Conservation (phyloP, 2,888 invertebrate species). For the Napeogenes sylphis region DNA sequence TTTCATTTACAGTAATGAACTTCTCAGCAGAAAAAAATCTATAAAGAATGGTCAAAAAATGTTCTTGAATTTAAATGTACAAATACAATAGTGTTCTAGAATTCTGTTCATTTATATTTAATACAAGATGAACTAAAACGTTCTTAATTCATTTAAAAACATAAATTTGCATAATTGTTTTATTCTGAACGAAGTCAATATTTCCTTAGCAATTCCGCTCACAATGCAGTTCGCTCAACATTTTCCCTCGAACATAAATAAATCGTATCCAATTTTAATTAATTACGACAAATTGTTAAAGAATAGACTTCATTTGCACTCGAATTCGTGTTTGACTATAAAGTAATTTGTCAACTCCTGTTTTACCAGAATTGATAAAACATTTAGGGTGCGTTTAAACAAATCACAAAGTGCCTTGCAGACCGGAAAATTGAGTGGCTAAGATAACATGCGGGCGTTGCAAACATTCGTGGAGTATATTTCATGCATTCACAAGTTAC, state of each 20-base stretch:
- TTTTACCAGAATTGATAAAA: constrained; percentile 11
- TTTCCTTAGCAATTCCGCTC: constrained; percentile 14
- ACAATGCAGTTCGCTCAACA: constrained; percentile 18
- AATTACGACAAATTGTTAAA: constrained; percentile 49
- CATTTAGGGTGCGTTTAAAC: constrained; percentile 39
- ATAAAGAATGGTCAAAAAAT: neutral
- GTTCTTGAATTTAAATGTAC: too few relatives aligned
- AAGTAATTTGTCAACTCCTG: constrained; percentile 32
- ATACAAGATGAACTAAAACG: neutral
- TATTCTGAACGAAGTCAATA: constrained; percentile 20
- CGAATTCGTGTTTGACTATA: constrained; percentile 32
- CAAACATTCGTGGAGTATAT: constrained; percentile 40
- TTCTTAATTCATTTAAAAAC: neutral
- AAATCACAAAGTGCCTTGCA: constrained; percentile 64
- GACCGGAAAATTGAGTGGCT: constrained; percentile 70
- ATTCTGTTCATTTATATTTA: neutral
- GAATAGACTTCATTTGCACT: constrained; percentile 51
- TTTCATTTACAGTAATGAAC: constrained; percentile 6
- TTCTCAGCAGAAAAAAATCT: too few relatives aligned
- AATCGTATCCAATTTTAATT: constrained; percentile 46
- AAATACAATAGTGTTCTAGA: too few relatives aligned
- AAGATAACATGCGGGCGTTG: constrained; percentile 66
- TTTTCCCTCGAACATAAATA: constrained; percentile 36
- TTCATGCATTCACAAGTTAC: too few relatives aligned
- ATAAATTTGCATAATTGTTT: constrained; percentile 15